Percentiles rank a stretch among this genome's conserved stretches.
Conservation (phyloP, 64 coral and sea anemone species). For the Montipora sp. region DNA sequence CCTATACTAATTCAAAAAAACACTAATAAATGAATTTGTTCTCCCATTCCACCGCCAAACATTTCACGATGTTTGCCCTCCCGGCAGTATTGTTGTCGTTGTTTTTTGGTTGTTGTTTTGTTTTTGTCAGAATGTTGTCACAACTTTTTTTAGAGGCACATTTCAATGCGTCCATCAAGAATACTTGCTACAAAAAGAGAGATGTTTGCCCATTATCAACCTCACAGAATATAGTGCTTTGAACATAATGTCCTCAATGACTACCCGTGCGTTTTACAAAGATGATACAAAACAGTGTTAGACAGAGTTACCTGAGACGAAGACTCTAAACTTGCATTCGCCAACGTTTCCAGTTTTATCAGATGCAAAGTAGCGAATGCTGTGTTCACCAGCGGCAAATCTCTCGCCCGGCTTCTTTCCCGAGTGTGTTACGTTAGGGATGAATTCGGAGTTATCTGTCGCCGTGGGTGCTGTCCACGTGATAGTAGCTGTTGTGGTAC, state of each 20-base stretch:
- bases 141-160: not conserved
- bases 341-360: conserved; percentile 51
- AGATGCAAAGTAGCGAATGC: conserved; percentile 37
- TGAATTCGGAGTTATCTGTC: conserved; percentile 60
- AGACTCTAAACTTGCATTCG: conserved; percentile 51
- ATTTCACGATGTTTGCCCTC: not conserved
- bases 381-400: conserved; percentile 58
- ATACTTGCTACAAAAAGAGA: not conserved
- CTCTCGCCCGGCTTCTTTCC: conserved; percentile 34
- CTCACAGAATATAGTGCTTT: not conserved
- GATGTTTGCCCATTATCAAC: not conserved
- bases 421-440: conserved; percentile 26
- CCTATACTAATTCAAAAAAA: not conserved
- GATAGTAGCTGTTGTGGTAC: conserved; percentile 17
- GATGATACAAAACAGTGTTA: not conserved
- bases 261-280: not conserved
- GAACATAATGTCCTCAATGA: not conserved
- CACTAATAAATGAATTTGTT: not conserved
- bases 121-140: not conserved
- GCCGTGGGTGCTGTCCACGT: conserved; percentile 13
- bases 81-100: not conserved
- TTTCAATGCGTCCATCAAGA: not conserved
- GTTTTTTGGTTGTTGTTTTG: not conserved
- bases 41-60: not conserved
- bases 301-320: conserved; percentile 36